A percentile compares a stretch with the other conserved stretches of the same genome.
phyloP scores from a whole-genome alignment of 2,797 vertebrate genomes.

The Etheostoma perlongum region DNA sequence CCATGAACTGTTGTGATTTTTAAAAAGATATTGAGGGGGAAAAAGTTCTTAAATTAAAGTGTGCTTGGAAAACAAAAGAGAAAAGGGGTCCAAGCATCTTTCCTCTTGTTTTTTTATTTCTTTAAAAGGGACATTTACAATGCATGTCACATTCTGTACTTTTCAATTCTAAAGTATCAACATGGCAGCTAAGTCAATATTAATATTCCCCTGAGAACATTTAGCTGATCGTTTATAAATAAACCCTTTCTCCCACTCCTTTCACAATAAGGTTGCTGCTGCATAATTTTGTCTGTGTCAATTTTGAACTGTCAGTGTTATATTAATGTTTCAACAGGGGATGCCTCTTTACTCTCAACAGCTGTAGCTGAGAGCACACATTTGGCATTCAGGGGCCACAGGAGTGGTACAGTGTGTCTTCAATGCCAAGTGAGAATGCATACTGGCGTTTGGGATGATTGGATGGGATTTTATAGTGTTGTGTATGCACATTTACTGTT shows the following conservation, averaged over 20 bases:
- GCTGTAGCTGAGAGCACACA: neutral
- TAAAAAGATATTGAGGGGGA: constrained; percentile 24
- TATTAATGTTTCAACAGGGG: constrained; percentile 11
- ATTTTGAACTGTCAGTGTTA: neutral
- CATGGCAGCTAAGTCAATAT: constrained; percentile 36
- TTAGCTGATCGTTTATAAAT: constrained; percentile 55
- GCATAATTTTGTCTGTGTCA: constrained; percentile 2
- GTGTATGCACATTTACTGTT: neutral
- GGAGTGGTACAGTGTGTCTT: neutral
- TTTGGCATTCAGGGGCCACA: neutral
- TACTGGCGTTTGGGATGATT: neutral
- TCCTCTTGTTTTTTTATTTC: neutral
- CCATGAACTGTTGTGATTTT: constrained; percentile 29
- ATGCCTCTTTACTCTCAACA: neutral
- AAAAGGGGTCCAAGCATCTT: constrained; percentile 26
- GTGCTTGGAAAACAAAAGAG: constrained; percentile 50
- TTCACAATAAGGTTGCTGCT: constrained; percentile 19
- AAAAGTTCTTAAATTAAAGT: constrained; percentile 30
- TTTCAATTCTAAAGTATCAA: neutral
- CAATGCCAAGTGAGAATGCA: neutral
- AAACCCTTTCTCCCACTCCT: constrained; percentile 24
- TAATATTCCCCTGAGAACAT: constrained; percentile 10
- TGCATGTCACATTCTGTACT: neutral
- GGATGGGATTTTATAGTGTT: neutral
- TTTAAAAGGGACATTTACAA: neutral